These are phyloP conservation scores for Anthoptus insignis DNA, from an alignment of 2,888 invertebrate genomes.

Conservation along the genomic window DNA sequence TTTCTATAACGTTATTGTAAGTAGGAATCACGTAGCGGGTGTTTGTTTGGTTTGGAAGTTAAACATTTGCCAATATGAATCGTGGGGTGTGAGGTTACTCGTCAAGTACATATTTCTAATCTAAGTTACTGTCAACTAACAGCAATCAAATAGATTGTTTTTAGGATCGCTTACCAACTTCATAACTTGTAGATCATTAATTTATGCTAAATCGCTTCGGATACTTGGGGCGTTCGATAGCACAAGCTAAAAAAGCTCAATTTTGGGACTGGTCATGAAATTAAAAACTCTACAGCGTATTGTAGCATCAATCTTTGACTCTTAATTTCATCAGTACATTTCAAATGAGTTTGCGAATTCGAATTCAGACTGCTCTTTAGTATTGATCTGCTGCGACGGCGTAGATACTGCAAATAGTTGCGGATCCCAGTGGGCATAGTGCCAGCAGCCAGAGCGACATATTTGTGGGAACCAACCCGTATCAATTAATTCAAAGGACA, in stretches of 20 bases:
- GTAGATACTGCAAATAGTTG: conserved; percentile 16
- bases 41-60: conserved; percentile 31
- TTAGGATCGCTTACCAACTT: not conserved
- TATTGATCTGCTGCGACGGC: conserved; percentile 30
- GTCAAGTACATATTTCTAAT: too few relatives aligned
- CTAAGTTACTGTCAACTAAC: not conserved
- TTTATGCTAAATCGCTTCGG: not conserved
- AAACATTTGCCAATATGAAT: conserved; percentile 69
- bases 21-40: conserved; percentile 28
- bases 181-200: not conserved
- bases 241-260: too few relatives aligned
- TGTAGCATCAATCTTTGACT: too few relatives aligned
- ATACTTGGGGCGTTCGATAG: not conserved
- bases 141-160: not conserved
- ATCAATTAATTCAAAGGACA: conserved; percentile 15
- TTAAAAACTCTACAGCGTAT: too few relatives aligned
- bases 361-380: conserved; percentile 5
- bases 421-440: conserved; percentile 26
- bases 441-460: conserved; percentile 17
- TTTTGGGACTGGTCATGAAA: too few relatives aligned
- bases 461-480: conserved; percentile 1
- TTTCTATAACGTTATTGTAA: conserved; percentile 14
- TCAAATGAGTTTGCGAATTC: not conserved
- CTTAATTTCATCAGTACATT: too few relatives aligned
- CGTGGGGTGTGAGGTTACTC: conserved; percentile 55